Evolutionary conservation across 2,888 invertebrate genomes (phyloP).

Genomic region (Agrochola litura): DNA sequence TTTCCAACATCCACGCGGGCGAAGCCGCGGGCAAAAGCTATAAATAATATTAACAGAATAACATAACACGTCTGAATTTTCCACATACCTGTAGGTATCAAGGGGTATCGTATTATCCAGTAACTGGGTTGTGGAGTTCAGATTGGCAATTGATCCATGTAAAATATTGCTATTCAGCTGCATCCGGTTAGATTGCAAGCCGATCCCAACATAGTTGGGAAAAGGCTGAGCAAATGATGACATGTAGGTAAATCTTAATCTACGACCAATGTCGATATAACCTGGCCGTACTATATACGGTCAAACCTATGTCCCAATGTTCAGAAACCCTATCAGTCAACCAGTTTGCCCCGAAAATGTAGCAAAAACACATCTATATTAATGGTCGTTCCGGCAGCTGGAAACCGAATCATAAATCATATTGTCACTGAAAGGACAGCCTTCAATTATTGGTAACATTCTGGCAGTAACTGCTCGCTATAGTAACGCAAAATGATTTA

Average conservation of each 20-base stretch:
- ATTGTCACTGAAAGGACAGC: slow-evolving; percentile 19
- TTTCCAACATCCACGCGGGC: no score
- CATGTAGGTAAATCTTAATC: background rate
- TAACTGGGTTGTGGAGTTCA: background rate
- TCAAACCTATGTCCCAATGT: background rate
- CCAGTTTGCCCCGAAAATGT: background rate
- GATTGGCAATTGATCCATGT: background rate
- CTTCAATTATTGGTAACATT: slow-evolving; percentile 41
- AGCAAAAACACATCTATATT: slow-evolving; percentile 5
- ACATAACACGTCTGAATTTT: background rate
- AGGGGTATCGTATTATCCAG: background rate
- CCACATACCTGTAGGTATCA: background rate
- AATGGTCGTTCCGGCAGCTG: background rate
- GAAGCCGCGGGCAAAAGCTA: no score
- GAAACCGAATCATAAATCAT: slow-evolving; percentile 42
- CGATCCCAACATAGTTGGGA: background rate
- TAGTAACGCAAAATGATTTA: slow-evolving; percentile 31
- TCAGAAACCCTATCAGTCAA: background rate
- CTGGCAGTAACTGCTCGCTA: background rate
- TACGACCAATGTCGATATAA: background rate
- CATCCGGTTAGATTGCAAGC: background rate
- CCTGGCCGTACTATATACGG: background rate
- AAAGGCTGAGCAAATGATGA: background rate
- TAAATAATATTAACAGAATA: no score
- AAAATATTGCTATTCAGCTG: background rate